A percentile compares a stretch with the other conserved stretches of the same genome.
Conservation (phyloP, 1,140 invertebrate genomes). For the Drosophila pectinifera region DNA sequence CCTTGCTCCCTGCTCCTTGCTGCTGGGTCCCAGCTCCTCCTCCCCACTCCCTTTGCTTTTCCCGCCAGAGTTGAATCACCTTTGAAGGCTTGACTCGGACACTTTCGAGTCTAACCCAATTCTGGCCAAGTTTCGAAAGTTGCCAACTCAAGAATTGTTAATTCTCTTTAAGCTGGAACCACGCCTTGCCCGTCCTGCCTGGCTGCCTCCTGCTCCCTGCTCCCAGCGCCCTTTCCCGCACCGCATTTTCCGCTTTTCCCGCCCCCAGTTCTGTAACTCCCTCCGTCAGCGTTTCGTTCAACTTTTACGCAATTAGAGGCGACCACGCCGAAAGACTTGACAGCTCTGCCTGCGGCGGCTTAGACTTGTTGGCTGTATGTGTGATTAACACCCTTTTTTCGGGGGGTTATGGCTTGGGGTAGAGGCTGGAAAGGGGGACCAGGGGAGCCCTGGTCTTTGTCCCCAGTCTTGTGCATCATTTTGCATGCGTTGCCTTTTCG, state of each 20-base stretch:
- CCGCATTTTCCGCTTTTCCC: slow-evolving; percentile 1
- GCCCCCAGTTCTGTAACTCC: slow-evolving; percentile 18
- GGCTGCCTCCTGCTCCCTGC: too few relatives aligned
- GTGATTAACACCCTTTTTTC: slow-evolving; percentile 44
- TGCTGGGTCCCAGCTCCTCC: too few relatives aligned
- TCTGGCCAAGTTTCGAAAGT: slow-evolving; percentile 48
- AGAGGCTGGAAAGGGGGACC: not conserved
- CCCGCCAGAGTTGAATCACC: slow-evolving; percentile 39
- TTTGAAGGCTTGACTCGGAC: slow-evolving; percentile 42
- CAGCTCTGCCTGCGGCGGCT: slow-evolving; percentile 40
- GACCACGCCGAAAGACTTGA: slow-evolving; percentile 50
- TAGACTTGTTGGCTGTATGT: slow-evolving; percentile 45
- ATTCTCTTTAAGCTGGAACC: slow-evolving; percentile 47
- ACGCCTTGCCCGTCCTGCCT: slow-evolving; percentile 1
- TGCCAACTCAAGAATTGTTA: slow-evolving; percentile 54
- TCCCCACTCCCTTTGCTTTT: not conserved
- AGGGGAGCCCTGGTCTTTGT: slow-evolving; percentile 32
- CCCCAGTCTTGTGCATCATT: slow-evolving; percentile 53
- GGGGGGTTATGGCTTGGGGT: not conserved
- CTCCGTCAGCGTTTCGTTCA: slow-evolving; percentile 42
- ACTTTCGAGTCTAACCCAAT: slow-evolving; percentile 51
- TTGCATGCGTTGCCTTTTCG: slow-evolving; percentile 66
- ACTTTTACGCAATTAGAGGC: slow-evolving; percentile 56
- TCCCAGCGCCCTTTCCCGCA: not conserved
- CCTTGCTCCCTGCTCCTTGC: not conserved